Base-by-base conservation (phyloP, 2,888 invertebrate genomes). In the Dendrolimus houi region DNA sequence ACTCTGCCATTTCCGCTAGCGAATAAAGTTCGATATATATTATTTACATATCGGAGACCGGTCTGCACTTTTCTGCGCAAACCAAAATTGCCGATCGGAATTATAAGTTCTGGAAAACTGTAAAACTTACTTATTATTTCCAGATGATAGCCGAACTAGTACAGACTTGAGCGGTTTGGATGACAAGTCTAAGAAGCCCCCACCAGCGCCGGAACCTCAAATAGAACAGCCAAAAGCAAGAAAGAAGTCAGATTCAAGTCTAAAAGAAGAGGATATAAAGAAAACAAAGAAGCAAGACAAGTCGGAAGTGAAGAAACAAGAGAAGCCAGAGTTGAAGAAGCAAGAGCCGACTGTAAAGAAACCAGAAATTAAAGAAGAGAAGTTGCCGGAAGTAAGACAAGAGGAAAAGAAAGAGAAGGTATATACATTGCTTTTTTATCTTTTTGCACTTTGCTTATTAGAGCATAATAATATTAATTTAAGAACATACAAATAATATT, bases 181-280 rank as follows among this genome's bases (percentile, higher is more conserved):
- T 41, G 86, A 86, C 1, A 73, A 77, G 54, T 65, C 74, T 10
- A 79, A 77, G 55, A 82, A 83, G 58, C 64, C 67, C 8, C 60
- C 59, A 42, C 56, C 64, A 1, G 68, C 66, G 3, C 75, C 66
- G 52, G 78, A 77, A 56, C 69, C 70, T 14, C 53, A 64, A 41
- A 56, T 66, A 13, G 62, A 69, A 8, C 80, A 77, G 55, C 73
- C 74, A 0, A 89, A 87, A 63, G 62, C 79, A 1, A 72, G 87
- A 41, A 88, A 88, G 68, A 89, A 87, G 60, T 86, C 88, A 0
- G 89, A 90, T 67, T 80, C 88, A 1, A 85, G 86, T 57, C 70
- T 86, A 53, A 88, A 87, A 68, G 89, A 89, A 6, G 89, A 90
- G 60, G 86, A 87, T 10, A 29, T 67, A 2, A 87, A 84, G 69